Conservation (phyloP, 2,888 invertebrate genomes). For the Aphodius sticticus region DNA sequence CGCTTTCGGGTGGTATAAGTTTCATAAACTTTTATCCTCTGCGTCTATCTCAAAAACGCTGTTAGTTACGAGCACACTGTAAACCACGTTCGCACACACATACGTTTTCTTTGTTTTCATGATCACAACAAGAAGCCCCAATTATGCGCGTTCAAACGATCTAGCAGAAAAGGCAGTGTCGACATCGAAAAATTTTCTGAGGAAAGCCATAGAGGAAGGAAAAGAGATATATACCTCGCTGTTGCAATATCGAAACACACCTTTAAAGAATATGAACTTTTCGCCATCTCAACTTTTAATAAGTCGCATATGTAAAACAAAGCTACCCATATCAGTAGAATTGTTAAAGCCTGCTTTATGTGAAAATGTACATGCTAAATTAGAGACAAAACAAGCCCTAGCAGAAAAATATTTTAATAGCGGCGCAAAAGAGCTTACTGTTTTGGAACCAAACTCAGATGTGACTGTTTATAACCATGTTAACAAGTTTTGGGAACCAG, state of each 20-base stretch:
- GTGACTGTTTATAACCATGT: constrained; percentile 11
- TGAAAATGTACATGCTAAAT: constrained; percentile 7
- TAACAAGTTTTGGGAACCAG: neutral
- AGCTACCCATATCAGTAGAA: constrained; percentile 26
- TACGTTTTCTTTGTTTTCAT: too few species aligned
- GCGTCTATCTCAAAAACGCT: too few species aligned
- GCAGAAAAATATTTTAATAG: neutral
- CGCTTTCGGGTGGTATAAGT: too few species aligned
- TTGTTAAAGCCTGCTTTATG: constrained; percentile 12
- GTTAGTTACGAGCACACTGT: too few species aligned
- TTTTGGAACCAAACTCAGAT: constrained; percentile 8
- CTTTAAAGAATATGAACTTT: constrained; percentile 34
- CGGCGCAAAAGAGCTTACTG: neutral
- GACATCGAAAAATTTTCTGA: constrained; percentile 41
- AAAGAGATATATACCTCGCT: constrained; percentile 34
- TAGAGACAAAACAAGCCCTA: neutral
- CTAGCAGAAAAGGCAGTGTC: constrained; percentile 42
- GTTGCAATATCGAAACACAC: constrained; percentile 40
- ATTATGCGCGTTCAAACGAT: constrained; percentile 43
- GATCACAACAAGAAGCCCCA: constrained; percentile 40
- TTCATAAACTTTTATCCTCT: too few species aligned
- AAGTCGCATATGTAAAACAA: constrained; percentile 35
- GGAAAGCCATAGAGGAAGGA: constrained; percentile 34
- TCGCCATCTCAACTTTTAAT: constrained; percentile 40
- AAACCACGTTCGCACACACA: too few species aligned